Percentiles rank a stretch among this genome's conserved stretches.
Conservation (phyloP, 2,888 invertebrate species). For the Sinotaia quadrata region DNA sequence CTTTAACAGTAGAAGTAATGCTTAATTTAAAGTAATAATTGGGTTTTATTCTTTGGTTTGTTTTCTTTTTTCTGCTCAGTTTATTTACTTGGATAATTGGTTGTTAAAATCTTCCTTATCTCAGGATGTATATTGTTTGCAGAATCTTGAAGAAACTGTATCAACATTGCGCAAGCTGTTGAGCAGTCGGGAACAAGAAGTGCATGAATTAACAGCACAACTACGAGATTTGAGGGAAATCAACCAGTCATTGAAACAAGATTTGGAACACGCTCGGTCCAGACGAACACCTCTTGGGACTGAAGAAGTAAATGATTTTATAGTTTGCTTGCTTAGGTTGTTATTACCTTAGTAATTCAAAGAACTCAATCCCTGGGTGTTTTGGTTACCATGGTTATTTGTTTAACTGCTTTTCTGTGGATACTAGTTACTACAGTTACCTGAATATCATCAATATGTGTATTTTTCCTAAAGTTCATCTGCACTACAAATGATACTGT, state of each 20-base stretch:
- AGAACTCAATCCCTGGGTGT: not conserved
- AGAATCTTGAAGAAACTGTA: constrained; percentile 54
- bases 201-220: constrained; percentile 49
- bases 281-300: constrained; percentile 21
- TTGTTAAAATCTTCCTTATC: no score
- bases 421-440: no score
- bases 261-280: constrained; percentile 44
- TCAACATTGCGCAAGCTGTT: constrained; percentile 51
- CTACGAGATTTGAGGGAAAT: constrained; percentile 48
- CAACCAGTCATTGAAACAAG: constrained; percentile 52
- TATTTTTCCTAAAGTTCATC: no score
- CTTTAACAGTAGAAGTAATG: no score
- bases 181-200: constrained; percentile 50
- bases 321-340: not conserved
- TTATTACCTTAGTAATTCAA: not conserved
- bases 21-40: no score
- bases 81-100: no score
- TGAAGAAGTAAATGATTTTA: constrained; percentile 16
- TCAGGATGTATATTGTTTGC: constrained; percentile 27
- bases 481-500: no score
- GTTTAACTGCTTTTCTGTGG: no score
- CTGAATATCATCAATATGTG: no score
- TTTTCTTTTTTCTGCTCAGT: no score
- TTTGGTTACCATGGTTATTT: no score
- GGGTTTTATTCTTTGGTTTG: no score